These are phyloP conservation scores for Coptodon rendalli DNA, from an alignment of 2,113 vertebrate genomes.

Conservation along the genomic window DNA sequence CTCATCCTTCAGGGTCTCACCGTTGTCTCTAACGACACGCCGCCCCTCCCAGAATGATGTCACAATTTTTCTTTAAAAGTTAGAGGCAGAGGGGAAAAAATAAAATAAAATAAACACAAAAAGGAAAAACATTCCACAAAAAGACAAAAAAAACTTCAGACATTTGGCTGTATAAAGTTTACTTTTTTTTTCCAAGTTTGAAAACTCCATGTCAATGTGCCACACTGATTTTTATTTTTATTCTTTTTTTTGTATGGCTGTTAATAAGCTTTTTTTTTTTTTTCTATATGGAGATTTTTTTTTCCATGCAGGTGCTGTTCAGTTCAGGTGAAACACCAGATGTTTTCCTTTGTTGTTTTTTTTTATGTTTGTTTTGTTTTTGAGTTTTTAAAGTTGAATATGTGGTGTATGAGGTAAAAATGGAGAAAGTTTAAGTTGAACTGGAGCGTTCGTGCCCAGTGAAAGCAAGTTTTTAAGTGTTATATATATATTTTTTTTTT, in stretches of 20 bases:
- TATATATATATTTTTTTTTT: background rate
- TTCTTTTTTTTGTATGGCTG: conserved; percentile 9
- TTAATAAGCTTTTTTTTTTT: conserved; percentile 52
- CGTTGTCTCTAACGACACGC: background rate
- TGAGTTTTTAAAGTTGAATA: conserved; percentile 12
- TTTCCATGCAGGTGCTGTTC: background rate
- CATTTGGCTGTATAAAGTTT: conserved; percentile 65
- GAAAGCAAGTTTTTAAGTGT: conserved; percentile 29
- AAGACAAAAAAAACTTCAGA: conserved; percentile 28
- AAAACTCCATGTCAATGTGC: conserved; percentile 71
- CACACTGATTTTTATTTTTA: conserved; percentile 55
- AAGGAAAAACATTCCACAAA: conserved; percentile 69
- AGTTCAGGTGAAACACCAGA: background rate
- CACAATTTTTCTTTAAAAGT: background rate
- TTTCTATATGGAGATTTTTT: background rate
- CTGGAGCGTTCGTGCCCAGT: conserved; percentile 54
- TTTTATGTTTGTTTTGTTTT: conserved; percentile 2
- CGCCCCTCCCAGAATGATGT: background rate
- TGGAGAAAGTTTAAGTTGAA: conserved; percentile 15
- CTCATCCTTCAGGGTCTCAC: background rate
- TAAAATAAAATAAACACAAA: background rate
- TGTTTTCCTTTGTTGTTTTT: background rate
- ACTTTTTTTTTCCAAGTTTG: conserved; percentile 57
- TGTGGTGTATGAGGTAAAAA: conserved; percentile 17
- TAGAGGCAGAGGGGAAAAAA: background rate